Conservation (phyloP, 2,888 invertebrate species). For the Platycnemis pennipes region DNA sequence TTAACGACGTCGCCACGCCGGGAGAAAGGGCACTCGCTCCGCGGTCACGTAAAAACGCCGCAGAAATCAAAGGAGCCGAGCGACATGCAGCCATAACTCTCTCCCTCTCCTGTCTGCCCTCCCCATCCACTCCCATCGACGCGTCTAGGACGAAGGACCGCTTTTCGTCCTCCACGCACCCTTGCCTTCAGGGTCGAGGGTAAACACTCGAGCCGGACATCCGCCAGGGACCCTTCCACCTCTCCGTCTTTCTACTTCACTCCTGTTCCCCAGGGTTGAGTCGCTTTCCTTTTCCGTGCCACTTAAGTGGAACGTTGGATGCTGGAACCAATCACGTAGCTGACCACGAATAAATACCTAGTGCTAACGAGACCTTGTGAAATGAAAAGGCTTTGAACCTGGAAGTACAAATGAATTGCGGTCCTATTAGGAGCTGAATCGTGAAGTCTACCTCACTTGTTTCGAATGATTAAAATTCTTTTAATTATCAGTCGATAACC, state of each 20-base stretch:
- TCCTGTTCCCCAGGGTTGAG: no score
- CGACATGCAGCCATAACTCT: neutral
- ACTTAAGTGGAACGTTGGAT: neutral
- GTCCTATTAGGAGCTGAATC: no score
- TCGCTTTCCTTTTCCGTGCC: neutral
- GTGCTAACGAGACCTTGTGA: no score
- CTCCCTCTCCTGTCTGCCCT: neutral
- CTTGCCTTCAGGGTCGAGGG: neutral
- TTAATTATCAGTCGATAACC: no score
- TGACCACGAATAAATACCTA: neutral
- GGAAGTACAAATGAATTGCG: no score
- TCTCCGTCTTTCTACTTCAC: conserved; percentile 27
- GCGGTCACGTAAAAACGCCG: neutral
- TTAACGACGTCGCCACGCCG: neutral
- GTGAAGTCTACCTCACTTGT: no score
- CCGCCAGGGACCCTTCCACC: neutral
- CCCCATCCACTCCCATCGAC: neutral
- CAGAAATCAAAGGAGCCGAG: neutral
- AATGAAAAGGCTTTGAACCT: no score
- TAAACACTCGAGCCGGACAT: conserved; percentile 12
- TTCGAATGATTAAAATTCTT: no score
- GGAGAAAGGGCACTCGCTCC: neutral
- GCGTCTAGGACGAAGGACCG: neutral
- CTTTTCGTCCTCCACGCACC: neutral
- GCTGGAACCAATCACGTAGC: neutral